A percentile compares a stretch with the other conserved stretches of the same genome.
Conservation (phyloP, 2,113 vertebrate species). For the Lycaon pictus region DNA sequence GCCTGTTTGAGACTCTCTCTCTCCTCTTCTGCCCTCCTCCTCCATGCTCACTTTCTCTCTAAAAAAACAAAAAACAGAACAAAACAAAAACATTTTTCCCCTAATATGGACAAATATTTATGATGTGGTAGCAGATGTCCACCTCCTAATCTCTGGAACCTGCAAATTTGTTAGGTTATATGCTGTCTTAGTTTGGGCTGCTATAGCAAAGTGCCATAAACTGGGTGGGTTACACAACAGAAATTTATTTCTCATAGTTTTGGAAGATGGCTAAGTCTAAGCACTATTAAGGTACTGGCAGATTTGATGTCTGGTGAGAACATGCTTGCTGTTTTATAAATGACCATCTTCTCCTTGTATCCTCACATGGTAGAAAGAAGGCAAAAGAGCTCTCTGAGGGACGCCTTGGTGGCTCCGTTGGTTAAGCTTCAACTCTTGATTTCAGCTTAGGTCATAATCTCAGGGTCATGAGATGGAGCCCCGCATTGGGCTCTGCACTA, state of each 20-base stretch:
- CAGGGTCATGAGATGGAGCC: background rate
- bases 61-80: no score
- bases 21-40: no score
- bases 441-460: no score
- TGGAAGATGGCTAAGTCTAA: background rate
- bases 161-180: background rate
- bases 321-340: background rate
- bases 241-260: no score
- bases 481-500: background rate
- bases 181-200: background rate
- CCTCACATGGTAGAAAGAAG: background rate
- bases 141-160: background rate
- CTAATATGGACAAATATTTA: background rate
- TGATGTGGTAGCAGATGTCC: background rate
- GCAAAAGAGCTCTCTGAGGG: background rate
- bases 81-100: background rate
- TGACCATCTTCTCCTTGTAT: background rate
- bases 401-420: no score
- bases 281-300: background rate
- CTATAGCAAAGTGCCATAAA: no score
- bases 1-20: no score
- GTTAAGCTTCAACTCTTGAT: no score
- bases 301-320: background rate
- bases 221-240: no score
- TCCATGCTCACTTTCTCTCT: no score